These are phyloP conservation scores for Neoseiulus cucumeris DNA, from an alignment of 1,140 invertebrate genomes.

Conservation along the genomic window DNA sequence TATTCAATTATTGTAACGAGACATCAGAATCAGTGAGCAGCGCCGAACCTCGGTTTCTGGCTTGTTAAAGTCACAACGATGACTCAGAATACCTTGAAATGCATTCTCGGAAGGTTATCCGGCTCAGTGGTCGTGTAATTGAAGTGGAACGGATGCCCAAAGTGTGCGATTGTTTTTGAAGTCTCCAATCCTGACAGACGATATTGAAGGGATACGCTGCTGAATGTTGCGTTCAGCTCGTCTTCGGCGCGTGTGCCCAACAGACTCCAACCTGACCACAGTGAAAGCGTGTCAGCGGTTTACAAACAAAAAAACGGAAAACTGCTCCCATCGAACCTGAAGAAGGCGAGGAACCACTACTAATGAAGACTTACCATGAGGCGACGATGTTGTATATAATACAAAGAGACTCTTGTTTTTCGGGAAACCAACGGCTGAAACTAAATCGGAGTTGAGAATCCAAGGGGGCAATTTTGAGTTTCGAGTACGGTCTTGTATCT, in stretches of 20 bases:
- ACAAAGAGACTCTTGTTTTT: neutral
- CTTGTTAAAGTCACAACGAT: no score
- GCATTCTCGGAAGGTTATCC: neutral
- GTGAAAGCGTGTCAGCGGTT: neutral
- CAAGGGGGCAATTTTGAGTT: neutral
- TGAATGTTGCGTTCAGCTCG: slow-evolving; percentile 6
- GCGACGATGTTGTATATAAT: neutral
- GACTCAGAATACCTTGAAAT: slow-evolving; percentile 10
- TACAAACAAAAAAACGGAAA: neutral
- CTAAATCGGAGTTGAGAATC: neutral
- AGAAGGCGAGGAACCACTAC: neutral
- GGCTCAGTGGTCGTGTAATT: neutral
- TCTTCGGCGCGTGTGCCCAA: neutral
- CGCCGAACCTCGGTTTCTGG: no score
- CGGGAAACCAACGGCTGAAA: neutral
- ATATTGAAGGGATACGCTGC: neutral
- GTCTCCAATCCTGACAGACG: neutral
- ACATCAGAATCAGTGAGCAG: no score
- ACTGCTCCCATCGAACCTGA: neutral
- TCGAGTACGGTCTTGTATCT: neutral
- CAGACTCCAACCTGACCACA: neutral
- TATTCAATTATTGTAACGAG: no score
- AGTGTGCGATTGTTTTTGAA: neutral
- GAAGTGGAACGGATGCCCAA: slow-evolving; percentile 5
- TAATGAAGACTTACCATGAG: neutral